phyloP scores from a whole-genome alignment of 2,888 invertebrate species.

The Spodoptera picta region DNA sequence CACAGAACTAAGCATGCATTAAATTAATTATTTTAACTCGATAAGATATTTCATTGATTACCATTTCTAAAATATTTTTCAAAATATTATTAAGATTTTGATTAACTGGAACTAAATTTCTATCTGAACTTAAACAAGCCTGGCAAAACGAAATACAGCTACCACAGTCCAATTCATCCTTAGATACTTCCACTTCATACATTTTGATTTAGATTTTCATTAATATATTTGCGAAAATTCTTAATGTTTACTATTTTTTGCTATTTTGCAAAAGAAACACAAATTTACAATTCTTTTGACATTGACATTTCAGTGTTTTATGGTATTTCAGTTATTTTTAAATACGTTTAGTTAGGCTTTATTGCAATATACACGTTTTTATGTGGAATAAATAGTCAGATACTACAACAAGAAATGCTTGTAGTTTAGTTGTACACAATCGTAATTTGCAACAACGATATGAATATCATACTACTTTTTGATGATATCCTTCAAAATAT shows the following conservation, averaged over 20 bases:
- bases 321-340: too few species aligned
- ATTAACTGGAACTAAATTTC: slow-evolving; percentile 20
- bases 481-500: too few species aligned
- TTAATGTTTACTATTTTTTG: not conserved
- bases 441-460: too few species aligned
- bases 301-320: too few species aligned
- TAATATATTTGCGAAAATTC: too few species aligned
- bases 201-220: slow-evolving; percentile 6
- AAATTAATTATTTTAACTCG: not conserved
- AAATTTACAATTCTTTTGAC: not conserved
- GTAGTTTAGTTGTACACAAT: too few species aligned
- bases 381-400: too few species aligned
- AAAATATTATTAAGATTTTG: slow-evolving; percentile 20
- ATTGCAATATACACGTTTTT: too few species aligned
- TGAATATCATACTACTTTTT: too few species aligned
- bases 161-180: slow-evolving; percentile 3
- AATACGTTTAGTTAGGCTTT: too few species aligned
- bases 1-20: not conserved
- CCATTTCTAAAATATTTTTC: slow-evolving; percentile 17
- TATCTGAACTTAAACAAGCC: slow-evolving; percentile 39
- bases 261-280: not conserved
- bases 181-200: slow-evolving; percentile 18
- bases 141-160: slow-evolving; percentile 19
- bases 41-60: slow-evolving; percentile 8
- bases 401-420: too few species aligned